A percentile compares a stretch with the other conserved stretches of the same genome.
Conservation (phyloP, 1,140 invertebrate species). For the Drosophila pallidifrons region DNA sequence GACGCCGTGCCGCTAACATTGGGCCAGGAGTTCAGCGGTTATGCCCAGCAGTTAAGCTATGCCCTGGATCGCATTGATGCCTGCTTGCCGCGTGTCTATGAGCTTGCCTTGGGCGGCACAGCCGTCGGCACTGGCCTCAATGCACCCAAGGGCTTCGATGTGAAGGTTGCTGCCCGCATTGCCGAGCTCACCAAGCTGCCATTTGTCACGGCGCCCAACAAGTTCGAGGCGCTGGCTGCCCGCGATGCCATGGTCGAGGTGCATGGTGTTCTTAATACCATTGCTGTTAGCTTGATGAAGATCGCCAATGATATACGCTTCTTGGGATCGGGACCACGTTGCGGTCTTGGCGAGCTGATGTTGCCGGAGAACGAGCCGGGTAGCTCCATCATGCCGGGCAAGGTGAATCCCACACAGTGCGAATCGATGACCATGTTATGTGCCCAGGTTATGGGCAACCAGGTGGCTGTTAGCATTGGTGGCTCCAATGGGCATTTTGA, state of each 20-base stretch:
- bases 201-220: constrained; percentile 97
- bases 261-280: constrained; percentile 95
- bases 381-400: constrained; percentile 99
- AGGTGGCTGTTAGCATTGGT: constrained; percentile 96
- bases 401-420: constrained; percentile 99
- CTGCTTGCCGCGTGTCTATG: constrained; percentile 94
- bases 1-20: constrained; percentile 99
- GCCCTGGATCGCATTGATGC: constrained; percentile 93
- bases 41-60: constrained; percentile 93
- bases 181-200: constrained; percentile 92
- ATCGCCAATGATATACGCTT: constrained; percentile 98
- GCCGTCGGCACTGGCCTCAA: constrained; percentile 99
- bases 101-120: constrained; percentile 97
- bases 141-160: constrained; percentile 92
- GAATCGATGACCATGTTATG: constrained; percentile 99
- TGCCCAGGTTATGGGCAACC: constrained; percentile 99
- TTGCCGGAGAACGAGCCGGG: constrained; percentile 99
- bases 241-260: constrained; percentile 99
- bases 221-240: constrained; percentile 97
- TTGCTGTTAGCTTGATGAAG: constrained; percentile 99
- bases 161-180: constrained; percentile 95
- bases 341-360: constrained; percentile 96
- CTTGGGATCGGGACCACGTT: constrained; percentile 97
- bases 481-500: constrained; percentile 99
- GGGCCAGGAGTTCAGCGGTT: constrained; percentile 99